A percentile compares a stretch with the other conserved stretches of the same genome.
phyloP scores from a whole-genome alignment of 2,888 invertebrate species.

The Listrodromus nycthemerus region DNA sequence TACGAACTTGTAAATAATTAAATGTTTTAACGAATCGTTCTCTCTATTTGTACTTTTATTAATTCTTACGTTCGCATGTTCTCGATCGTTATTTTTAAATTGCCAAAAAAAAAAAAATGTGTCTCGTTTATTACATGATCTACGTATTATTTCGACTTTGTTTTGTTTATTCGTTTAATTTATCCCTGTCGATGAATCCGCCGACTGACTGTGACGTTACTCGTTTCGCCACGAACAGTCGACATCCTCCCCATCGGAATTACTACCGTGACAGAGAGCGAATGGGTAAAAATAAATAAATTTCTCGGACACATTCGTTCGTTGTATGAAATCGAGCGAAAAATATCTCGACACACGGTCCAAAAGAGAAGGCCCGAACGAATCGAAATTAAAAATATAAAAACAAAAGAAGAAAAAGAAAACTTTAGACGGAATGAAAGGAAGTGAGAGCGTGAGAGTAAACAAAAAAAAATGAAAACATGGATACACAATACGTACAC shows the following conservation, averaged over 20 bases:
- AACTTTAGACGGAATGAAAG: constrained; percentile 45
- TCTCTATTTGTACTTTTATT: constrained; percentile 41
- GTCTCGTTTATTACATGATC: constrained; percentile 57
- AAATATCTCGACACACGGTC: constrained; percentile 37
- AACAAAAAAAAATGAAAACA: constrained; percentile 3
- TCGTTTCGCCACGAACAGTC: constrained; percentile 43
- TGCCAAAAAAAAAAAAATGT: constrained; percentile 37
- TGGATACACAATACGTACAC: constrained; percentile 27
- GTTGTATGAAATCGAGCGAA: constrained; percentile 33
- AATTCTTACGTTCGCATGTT: constrained; percentile 35
- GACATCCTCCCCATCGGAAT: constrained; percentile 47
- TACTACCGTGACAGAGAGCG: constrained; percentile 62
- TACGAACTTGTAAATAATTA: constrained; percentile 59
- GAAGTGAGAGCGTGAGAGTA: constrained; percentile 34
- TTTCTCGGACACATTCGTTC: constrained; percentile 44
- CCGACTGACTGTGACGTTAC: constrained; percentile 31
- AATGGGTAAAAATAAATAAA: constrained; percentile 35
- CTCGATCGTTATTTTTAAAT: constrained; percentile 15
- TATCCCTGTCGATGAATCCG: constrained; percentile 20
- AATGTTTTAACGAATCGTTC: constrained; percentile 44
- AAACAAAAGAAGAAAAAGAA: constrained; percentile 20
- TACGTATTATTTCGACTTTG: constrained; percentile 8
- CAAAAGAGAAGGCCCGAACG: neutral
- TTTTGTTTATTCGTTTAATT: constrained; percentile 15
- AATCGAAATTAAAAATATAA: constrained; percentile 13